A percentile compares a stretch with the other conserved stretches of the same genome.
phyloP scores from a whole-genome alignment of 2,797 vertebrate genomes.

The Selene dorsalis region DNA sequence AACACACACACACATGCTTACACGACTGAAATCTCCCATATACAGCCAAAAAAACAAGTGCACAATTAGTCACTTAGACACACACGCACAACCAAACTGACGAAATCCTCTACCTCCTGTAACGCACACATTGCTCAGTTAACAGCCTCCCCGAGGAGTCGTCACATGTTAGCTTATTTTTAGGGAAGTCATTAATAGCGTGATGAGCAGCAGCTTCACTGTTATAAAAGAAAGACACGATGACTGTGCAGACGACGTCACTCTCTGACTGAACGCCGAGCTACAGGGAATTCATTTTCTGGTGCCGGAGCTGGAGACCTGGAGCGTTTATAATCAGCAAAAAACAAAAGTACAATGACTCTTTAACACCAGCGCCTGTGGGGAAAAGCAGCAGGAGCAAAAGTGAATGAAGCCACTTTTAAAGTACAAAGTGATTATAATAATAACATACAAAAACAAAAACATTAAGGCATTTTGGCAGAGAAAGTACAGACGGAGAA shows the following conservation, averaged over 20 bases:
- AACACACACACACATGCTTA: too few relatives aligned
- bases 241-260: slow-evolving; percentile 30
- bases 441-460: not conserved
- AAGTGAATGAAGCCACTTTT: not conserved
- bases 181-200: slow-evolving; percentile 55
- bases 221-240: slow-evolving; percentile 31
- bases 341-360: not conserved
- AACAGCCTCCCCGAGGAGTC: slow-evolving; percentile 43
- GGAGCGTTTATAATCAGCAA: slow-evolving; percentile 3
- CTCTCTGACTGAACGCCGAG: slow-evolving; percentile 39
- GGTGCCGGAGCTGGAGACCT: not conserved
- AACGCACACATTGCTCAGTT: slow-evolving; percentile 25
- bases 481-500: not conserved
- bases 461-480: not conserved
- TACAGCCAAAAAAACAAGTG: too few relatives aligned
- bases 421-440: not conserved
- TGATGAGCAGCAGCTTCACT: slow-evolving; percentile 42
- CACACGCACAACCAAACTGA: not conserved
- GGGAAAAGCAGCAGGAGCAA: not conserved
- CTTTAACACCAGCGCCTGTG: not conserved
- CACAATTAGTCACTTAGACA: slow-evolving; percentile 34
- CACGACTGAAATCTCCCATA: too few relatives aligned
- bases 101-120: slow-evolving; percentile 17
- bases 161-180: slow-evolving; percentile 52
- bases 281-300: slow-evolving; percentile 9